Base-by-base conservation (phyloP, 2,888 invertebrate species). In the Podotricha telesiphe region DNA sequence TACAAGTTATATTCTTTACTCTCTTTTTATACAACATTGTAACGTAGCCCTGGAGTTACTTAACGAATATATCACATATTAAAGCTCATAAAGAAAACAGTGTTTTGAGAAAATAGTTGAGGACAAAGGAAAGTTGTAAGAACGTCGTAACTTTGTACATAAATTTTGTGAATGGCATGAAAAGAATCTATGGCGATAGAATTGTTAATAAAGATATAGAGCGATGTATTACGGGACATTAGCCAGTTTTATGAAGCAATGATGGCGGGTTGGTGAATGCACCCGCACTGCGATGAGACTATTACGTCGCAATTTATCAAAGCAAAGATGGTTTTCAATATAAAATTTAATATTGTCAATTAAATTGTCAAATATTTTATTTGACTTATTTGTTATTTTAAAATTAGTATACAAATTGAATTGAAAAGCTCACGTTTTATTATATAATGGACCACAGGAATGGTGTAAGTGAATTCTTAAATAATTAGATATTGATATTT, bases 131-230 rank as follows among this genome's bases (percentile, higher is more conserved):
- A 89, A 89, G 87, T 85, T 87, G 86, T 88, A 88, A 88, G 86
- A 82, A 80, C 80, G 85, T 91, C 92, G 91, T 93, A 90, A 92
- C 86, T 86, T 79, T 77, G 70, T 84, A 80, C 88, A 88, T 93
- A 91, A 92, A 92, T 84, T 86, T 86, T 84, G 89, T 91, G 89
- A 91, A 91, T 87, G 85, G 81, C 78, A 79, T 82, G 78, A 83
- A 88, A 86, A 84, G 88, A 88, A 89, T 89, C 88, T 87, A 91
- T 88, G 85, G 85, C 81, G 84, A 82, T 85, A 82, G 90, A 89
- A 91, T 88, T 88, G 89, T 91, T 93, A 92, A 92, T 93, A 92
- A 89, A 91, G 93, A 91, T 92, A 91, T 91, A 88, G 89, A 87
- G 85, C 84, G 81, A 86, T 85, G 86, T 88, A 90, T 89, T 90